These are phyloP conservation scores for Cyphomyrus discorhynchus DNA, from an alignment of 2,113 vertebrate genomes.

Conservation along the genomic window DNA sequence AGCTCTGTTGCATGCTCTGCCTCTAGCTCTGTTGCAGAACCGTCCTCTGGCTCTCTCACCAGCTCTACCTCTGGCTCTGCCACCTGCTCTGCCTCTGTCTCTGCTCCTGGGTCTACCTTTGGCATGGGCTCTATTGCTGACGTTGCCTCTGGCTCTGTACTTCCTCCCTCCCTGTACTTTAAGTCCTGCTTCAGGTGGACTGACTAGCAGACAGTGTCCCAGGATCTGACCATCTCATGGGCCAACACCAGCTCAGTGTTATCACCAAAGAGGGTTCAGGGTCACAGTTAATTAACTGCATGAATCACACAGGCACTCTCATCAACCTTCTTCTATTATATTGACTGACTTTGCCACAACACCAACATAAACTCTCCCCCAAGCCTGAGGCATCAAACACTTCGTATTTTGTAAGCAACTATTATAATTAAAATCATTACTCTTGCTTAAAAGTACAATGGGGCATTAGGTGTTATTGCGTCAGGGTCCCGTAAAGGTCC, in stretches of 20 bases:
- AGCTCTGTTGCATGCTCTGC: too few species aligned
- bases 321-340: neutral
- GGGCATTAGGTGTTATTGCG: neutral
- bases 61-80: too few species aligned
- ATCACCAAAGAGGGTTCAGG: neutral
- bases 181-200: neutral
- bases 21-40: too few species aligned
- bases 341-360: neutral
- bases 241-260: neutral
- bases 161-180: neutral
- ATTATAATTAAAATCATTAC: neutral
- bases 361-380: neutral
- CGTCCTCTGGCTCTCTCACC: too few species aligned
- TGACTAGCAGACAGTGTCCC: neutral
- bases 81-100: too few species aligned
- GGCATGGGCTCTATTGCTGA: too few species aligned
- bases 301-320: neutral
- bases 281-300: neutral
- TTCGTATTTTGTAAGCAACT: neutral
- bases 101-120: too few species aligned
- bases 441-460: neutral
- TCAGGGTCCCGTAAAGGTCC: neutral
- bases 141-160: too few species aligned
- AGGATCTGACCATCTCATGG: neutral
- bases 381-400: neutral